phyloP scores from a whole-genome alignment of 2,113 vertebrate species.

The Telmatochromis sp. region DNA sequence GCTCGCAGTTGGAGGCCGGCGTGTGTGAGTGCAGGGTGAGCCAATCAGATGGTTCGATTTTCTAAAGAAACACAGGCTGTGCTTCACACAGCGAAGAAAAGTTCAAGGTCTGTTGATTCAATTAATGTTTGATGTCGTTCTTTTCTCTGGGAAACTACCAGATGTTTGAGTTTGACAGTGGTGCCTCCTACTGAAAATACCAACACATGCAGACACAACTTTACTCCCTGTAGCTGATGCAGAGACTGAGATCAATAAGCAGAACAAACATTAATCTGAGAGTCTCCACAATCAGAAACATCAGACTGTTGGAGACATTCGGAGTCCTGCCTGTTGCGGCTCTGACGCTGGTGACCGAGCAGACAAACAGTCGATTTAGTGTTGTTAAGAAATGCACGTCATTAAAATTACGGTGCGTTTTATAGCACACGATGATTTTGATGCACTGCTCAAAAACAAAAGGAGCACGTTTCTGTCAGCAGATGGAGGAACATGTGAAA shows the following conservation, averaged over 20 bases:
- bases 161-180: accelerated
- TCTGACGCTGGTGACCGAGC: not conserved
- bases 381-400: accelerated
- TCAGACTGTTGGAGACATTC: accelerated
- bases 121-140: accelerated
- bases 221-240: accelerated
- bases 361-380: accelerated
- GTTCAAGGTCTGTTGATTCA: accelerated
- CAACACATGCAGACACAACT: accelerated
- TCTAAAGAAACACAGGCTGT: not conserved
- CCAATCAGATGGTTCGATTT: not conserved
- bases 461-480: not conserved
- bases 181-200: not conserved
- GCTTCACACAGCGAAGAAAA: accelerated
- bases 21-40: not conserved
- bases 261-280: not conserved
- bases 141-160: not conserved
- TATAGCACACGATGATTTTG: accelerated
- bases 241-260: accelerated
- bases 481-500: not conserved
- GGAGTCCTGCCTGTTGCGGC: not conserved
- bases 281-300: not conserved
- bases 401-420: accelerated
- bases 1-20: not conserved
- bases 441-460: not conserved